Percentiles rank a stretch among this genome's conserved stretches.
phyloP scores from a whole-genome alignment of 2,113 vertebrate genomes.

The Rhinolophus ferrumequinum region DNA sequence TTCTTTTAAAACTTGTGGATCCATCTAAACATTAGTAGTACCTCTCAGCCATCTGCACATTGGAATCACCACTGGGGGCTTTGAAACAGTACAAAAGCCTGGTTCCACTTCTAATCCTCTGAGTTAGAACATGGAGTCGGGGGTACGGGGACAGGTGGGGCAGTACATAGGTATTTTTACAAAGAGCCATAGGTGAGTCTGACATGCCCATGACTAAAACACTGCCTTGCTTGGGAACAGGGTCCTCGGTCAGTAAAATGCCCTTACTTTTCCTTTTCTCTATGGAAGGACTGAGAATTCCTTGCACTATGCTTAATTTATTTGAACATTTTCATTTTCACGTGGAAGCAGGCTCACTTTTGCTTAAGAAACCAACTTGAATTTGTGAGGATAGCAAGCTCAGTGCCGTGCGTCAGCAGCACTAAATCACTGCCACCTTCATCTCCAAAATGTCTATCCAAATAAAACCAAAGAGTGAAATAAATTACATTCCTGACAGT shows the following conservation, averaged over 20 bases:
- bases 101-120: background rate
- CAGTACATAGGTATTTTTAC: background rate
- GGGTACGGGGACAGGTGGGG: background rate
- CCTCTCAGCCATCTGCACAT: background rate
- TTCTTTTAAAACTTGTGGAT: background rate
- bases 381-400: background rate
- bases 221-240: background rate
- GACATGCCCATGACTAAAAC: background rate
- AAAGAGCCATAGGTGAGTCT: background rate
- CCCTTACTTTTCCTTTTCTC: background rate
- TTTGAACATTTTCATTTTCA: slow-evolving; percentile 45
- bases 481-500: background rate
- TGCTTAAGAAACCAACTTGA: slow-evolving; percentile 18
- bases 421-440: background rate
- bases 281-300: background rate
- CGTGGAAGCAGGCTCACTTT: background rate
- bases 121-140: background rate
- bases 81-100: background rate
- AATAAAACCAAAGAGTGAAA: slow-evolving; percentile 11
- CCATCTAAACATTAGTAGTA: background rate
- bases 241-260: background rate
- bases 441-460: slow-evolving; percentile 40
- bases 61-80: background rate
- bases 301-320: background rate
- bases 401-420: background rate